These are phyloP conservation scores for Macrophya alboannulata DNA, from an alignment of 2,888 invertebrate genomes.

Conservation along the genomic window DNA sequence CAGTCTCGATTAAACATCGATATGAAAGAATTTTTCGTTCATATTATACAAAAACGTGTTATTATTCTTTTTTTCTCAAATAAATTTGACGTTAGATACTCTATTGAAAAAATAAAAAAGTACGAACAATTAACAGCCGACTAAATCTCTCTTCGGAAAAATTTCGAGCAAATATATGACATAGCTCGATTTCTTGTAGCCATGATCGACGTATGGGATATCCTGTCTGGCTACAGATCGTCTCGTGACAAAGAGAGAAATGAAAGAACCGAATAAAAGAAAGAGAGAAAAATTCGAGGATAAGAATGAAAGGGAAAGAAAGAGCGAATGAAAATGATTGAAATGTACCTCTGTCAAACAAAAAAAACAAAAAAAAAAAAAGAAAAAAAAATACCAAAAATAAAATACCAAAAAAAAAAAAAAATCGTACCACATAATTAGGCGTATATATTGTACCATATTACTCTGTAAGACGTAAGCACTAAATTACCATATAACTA, in stretches of 20 bases:
- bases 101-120: neutral
- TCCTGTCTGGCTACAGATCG: neutral
- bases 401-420: neutral
- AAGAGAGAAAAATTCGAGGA: neutral
- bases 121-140: no score
- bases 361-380: neutral
- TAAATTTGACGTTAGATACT: neutral
- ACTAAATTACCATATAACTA: neutral
- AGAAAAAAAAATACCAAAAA: slow-evolving; percentile 18
- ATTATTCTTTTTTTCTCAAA: neutral
- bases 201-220: slow-evolving; percentile 6
- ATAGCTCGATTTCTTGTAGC: neutral
- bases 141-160: no score
- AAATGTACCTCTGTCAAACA: slow-evolving; percentile 70
- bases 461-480: slow-evolving; percentile 58
- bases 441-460: slow-evolving; percentile 77
- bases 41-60: neutral
- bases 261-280: slow-evolving; percentile 17
- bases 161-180: neutral
- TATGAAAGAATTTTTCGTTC: neutral
- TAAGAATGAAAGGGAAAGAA: slow-evolving; percentile 35
- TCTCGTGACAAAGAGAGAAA: slow-evolving; percentile 4
- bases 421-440: slow-evolving; percentile 72
- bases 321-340: slow-evolving; percentile 51
- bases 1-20: no score